Evolutionary conservation across 2,113 vertebrate species (phyloP).

Genomic region (Tetrao urogallus): DNA sequence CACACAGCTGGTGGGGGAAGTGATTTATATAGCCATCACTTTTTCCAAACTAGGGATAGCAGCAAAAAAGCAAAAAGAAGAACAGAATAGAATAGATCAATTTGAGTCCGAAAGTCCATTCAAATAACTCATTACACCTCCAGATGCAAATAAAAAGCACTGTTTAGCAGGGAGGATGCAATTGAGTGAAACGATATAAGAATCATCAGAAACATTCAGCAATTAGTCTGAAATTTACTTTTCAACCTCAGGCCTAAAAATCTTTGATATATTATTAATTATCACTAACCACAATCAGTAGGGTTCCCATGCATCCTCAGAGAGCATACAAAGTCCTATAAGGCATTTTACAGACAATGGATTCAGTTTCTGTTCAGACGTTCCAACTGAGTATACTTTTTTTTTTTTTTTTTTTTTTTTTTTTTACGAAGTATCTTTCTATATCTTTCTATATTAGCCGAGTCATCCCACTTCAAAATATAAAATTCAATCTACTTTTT

Average conservation of each 20-base stretch:
- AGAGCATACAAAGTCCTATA: background rate
- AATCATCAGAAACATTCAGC: conserved; percentile 37
- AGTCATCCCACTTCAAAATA: background rate
- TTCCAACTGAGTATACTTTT: background rate
- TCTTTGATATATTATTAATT: conserved; percentile 69
- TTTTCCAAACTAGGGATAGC: background rate
- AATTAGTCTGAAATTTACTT: conserved; percentile 61
- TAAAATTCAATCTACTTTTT: background rate
- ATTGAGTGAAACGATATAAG: background rate
- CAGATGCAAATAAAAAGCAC: background rate
- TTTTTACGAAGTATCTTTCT: background rate
- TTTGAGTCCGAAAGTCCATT: background rate
- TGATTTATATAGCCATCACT: background rate
- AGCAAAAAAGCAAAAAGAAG: background rate
- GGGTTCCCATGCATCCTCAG: background rate
- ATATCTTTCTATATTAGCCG: background rate
- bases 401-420: background rate
- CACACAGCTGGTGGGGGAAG: background rate
- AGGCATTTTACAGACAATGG: background rate
- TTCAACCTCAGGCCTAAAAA: conserved; percentile 31
- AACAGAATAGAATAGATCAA: background rate
- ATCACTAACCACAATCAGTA: conserved; percentile 56
- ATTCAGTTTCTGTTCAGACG: background rate
- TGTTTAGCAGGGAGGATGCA: background rate
- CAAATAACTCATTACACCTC: background rate